Evolutionary conservation across 1,140 invertebrate genomes (phyloP), one percentile per base, ranked within the genome.

Genomic region (Thaumatotibia leucotreta): DNA sequence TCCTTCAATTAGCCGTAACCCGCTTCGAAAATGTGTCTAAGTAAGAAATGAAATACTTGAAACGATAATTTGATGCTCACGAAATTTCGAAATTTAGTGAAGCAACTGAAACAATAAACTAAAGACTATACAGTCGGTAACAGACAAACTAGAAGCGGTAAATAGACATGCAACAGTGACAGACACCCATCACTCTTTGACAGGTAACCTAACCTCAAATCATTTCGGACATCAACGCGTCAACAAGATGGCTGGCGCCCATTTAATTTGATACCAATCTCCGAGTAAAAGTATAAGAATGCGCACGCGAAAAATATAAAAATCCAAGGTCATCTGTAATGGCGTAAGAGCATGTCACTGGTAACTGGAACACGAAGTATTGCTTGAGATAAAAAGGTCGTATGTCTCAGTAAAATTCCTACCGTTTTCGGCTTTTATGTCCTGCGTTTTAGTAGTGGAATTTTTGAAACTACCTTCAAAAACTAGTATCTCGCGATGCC

Each of bases 251-350:
- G 5, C 14, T 20, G 39, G 39, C 17, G 39, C 39, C 39, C 39
- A 45, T 45, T 45, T 45, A 45, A 45, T 45, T 20, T 20, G 39
- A 45, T 45, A 27, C 4, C 52, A 8, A 27, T 58, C 50, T 11
- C 50, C 22, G 24, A 58, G 52, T 58, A 58, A 58, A 58, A 58
- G 52, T 31, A 27, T 29, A 29, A 24, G 52, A 58, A 58, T 58
- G 52, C 52, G 52, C n/a, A 14, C 10, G 24, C 52, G 52, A 58
- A 58, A 58, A 58, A 27, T 24, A 58, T 22, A 54, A 52, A 58
- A 58, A 58, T 27, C 27, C 52, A 58, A 58, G 52, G 52, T 58
- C 52, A 58, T 8, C 52, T 11, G 50, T 45, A 45, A 52, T 58
- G 52, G 23, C 24, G 52, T 58, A 58, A 58, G 52, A n/a, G 22